Evolutionary conservation across 23 tunicate species (phyloP), one percentile per base, ranked within the genome.

Genomic region (Pegea sp.): DNA sequence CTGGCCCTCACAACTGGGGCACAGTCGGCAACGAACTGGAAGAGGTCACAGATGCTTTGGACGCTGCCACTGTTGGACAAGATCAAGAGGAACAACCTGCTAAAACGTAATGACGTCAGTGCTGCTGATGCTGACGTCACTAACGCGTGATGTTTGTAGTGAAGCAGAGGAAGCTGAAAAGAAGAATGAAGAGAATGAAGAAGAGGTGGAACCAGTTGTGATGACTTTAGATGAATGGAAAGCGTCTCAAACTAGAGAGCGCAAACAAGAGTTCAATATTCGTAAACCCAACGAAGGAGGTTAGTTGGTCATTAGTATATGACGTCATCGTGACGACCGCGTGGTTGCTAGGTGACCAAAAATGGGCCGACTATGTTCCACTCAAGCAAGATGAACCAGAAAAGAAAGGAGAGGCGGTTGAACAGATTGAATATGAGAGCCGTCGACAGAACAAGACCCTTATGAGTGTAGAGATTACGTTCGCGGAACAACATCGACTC

Each of bases 181-280:
- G n/a, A 57, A 58, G 16, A 63, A 42, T 4, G 13, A 44, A 18
- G 61, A 70, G 31, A 62, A 77, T 19, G 57, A 30, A 21, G 72
- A 42, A 24, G 59, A 34, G 55, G 75, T 69, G 24, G 72, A 44
- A 23, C 75, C 72, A 21, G 53, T 50, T 6, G 92, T 69, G 38
- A 57, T 78, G 72, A 78, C 92, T 1, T 53, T 78, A 49, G 92
- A 78, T 70, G 92, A 78, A 49, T 78, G 92, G 92, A 78, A 59
- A 49, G 78, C 77, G 26, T 34, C 29, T 53, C 92, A 78, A 44
- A 46, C 46, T 2, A 42, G 26, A 26, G 49, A 38, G 7, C 52
- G 52, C 32, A 78, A 78, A 26, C 69, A 58, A 44, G 62, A 65
- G 24, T 78, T 78, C 68, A 78, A 78, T 44, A 70, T 78, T 27